phyloP scores from a whole-genome alignment of 2,113 vertebrate species.

The Charina bottae region DNA sequence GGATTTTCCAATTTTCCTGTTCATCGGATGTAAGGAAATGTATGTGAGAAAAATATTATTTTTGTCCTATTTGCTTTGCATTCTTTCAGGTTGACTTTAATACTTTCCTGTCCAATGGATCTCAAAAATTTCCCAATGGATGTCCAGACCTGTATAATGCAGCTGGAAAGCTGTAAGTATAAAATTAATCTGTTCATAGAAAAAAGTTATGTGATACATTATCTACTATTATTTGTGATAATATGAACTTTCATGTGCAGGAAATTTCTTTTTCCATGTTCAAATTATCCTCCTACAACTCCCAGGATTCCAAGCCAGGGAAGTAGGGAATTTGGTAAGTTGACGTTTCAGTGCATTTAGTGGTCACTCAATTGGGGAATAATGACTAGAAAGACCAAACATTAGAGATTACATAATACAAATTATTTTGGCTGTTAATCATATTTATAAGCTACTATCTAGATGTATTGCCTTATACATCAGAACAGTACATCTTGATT shows the following conservation, averaged over 20 bases:
- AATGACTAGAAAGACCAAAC: background rate
- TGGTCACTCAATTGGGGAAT: background rate
- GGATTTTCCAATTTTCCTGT: background rate
- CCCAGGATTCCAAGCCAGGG: background rate
- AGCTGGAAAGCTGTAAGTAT: constrained; percentile 97
- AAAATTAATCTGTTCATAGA: constrained; percentile 8
- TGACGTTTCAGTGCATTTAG: background rate
- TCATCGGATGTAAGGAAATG: background rate
- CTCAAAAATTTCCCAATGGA: constrained; percentile 99
- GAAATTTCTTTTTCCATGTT: background rate
- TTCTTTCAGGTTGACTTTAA: constrained; percentile 90
- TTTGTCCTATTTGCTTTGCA: constrained; percentile 50
- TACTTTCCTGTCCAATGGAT: constrained; percentile 96
- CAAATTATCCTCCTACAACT: background rate
- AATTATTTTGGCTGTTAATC: background rate
- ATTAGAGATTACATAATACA: background rate
- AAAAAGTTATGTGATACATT: background rate
- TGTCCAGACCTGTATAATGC: constrained; percentile 98
- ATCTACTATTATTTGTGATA: background rate
- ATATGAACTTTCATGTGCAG: background rate
- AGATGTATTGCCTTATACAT: too few relatives aligned
- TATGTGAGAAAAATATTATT: background rate
- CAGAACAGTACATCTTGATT: too few relatives aligned
- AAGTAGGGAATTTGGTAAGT: background rate
- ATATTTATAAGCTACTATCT: too few relatives aligned